Evolutionary conservation across 2,113 vertebrate species (phyloP).

Genomic region (Paraplagusia blochii): DNA sequence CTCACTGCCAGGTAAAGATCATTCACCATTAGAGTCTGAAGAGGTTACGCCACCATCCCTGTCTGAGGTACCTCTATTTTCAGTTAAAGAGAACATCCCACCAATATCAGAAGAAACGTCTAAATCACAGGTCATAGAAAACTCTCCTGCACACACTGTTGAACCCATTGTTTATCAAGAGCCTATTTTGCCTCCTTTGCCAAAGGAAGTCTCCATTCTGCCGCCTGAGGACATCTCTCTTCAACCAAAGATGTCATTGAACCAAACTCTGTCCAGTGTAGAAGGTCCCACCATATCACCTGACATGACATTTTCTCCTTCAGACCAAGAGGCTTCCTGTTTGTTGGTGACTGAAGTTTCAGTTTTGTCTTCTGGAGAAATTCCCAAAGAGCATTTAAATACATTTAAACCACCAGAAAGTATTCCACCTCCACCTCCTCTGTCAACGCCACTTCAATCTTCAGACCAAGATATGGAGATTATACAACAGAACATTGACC

Average conservation of each 20-base stretch:
- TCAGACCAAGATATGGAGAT: constrained; percentile 19
- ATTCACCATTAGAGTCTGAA: no score
- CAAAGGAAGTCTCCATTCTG: background rate
- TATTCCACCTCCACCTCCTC: constrained; percentile 46
- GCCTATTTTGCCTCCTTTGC: background rate
- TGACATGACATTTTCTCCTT: background rate
- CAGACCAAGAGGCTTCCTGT: constrained; percentile 1
- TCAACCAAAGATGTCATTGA: no score
- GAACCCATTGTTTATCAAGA: no score
- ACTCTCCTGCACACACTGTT: no score
- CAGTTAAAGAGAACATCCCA: no score
- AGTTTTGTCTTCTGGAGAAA: background rate
- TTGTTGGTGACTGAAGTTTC: constrained; percentile 5
- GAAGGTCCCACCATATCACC: background rate
- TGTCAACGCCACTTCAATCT: background rate
- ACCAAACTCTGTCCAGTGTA: no score
- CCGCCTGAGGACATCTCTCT: background rate
- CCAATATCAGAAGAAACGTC: no score
- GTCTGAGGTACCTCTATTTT: no score
- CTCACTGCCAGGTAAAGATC: no score
- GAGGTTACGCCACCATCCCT: no score
- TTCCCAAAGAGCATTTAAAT: constrained; percentile 18
- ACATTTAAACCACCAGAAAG: constrained; percentile 37
- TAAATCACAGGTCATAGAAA: no score
- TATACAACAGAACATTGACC: constrained; percentile 8